Evolutionary conservation across 2,888 invertebrate genomes (phyloP).

Genomic region (Chrysopilus asiliformis): DNA sequence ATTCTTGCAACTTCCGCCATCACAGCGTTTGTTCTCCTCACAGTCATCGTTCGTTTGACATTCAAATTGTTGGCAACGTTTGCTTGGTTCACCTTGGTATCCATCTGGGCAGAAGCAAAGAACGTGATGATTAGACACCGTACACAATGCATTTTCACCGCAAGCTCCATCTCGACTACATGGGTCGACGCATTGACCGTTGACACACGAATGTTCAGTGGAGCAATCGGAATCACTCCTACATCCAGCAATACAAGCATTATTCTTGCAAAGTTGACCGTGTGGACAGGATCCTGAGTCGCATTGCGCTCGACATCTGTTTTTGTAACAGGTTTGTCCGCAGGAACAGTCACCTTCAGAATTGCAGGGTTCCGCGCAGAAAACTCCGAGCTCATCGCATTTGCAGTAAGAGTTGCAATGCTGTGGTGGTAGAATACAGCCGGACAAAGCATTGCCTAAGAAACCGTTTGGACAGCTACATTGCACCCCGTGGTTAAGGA

Average conservation of each 20-base stretch:
- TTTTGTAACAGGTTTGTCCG: constrained; percentile 62
- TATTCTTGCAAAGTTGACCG: constrained; percentile 62
- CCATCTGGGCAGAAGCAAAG: constrained; percentile 81
- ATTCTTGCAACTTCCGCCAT: constrained; percentile 61
- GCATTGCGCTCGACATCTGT: constrained; percentile 62
- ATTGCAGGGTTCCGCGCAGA: constrained; percentile 58
- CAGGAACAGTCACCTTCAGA: constrained; percentile 59
- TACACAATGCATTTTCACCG: constrained; percentile 67
- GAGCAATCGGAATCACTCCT: constrained; percentile 66
- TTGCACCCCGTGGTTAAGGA: constrained; percentile 70
- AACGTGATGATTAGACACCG: constrained; percentile 64
- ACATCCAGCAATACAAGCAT: constrained; percentile 67
- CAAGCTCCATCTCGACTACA: constrained; percentile 56
- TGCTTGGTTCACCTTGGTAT: constrained; percentile 65
- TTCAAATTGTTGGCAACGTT: constrained; percentile 61
- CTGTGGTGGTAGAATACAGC: constrained; percentile 57
- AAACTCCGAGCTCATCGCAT: constrained; percentile 63
- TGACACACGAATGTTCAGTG: constrained; percentile 58
- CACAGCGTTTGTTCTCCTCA: constrained; percentile 61
- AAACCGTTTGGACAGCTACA: constrained; percentile 74
- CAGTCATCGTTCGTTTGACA: constrained; percentile 67
- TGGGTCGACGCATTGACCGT: constrained; percentile 54
- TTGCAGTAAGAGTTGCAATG: constrained; percentile 65
- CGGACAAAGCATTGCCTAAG: constrained; percentile 66
- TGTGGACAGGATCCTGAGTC: constrained; percentile 54